Base-by-base conservation (phyloP, 2,888 invertebrate species). In the Lamellibrachia columna region DNA sequence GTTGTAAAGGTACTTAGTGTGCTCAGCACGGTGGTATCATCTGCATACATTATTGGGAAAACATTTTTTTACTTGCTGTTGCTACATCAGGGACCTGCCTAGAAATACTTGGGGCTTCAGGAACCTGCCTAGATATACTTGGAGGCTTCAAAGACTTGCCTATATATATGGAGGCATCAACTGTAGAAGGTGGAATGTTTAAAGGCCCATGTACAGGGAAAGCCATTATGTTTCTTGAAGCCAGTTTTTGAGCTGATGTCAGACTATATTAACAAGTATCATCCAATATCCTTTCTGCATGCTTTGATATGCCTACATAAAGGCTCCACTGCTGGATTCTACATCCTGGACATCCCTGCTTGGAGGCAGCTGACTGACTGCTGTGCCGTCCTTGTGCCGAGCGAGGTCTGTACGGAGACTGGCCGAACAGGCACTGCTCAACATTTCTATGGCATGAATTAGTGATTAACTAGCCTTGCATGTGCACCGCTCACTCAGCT, bases 361-460 rank as follows among this genome's bases (percentile, higher is more conserved):
- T 58, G 8, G 58, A 8, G 75, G n/a, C 75, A 22, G 75, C 75
- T n/a, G 15, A 75, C 75, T n/a, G 75, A 11, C 75, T 22, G 75
- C 75, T 22, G 1, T 40, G 40, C 40, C 40, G 40, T 40, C 40
- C 40, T 40, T 40, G 40, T 15, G 58, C 7, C 0, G 58, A 8
- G 11, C 11, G 58, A 15, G 58, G n/a, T 75, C n/a, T 15, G 75
- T 75, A 75, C 75, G 22, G 75, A 75, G 15, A 6, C 11, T 75
- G 75, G 75, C 22, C n/a, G 22, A 75, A 75, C 75, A 75, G 15
- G 75, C 22, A 15, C 75, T 75, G 75, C 75, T 75, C 75, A 75
- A 75, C 75, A 75, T 75, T 75, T 75, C 75, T 75, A 75, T 75
- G 75, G 22, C 75, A 75, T 75, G 75, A 75, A 75, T 75, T 75